Percentiles rank a stretch among this genome's conserved stretches.
Evolutionary conservation across 2,113 vertebrate genomes (phyloP).

Genomic region (Peucedramus taeniatus): DNA sequence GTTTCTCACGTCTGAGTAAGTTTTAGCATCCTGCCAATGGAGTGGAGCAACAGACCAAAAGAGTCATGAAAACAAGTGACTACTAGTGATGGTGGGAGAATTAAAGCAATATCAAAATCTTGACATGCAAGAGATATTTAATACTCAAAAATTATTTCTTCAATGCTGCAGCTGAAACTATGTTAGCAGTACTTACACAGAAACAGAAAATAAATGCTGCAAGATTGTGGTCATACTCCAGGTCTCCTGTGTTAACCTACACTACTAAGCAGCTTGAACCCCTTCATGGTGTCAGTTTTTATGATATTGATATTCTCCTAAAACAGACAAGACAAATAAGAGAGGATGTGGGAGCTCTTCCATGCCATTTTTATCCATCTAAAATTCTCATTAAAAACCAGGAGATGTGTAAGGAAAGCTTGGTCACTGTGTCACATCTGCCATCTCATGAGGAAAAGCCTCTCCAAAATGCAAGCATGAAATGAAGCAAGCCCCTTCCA

Average conservation of each 20-base stretch:
- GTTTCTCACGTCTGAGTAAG: background rate
- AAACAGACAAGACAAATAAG: background rate
- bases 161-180: background rate
- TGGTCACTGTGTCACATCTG: background rate
- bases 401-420: background rate
- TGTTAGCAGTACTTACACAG: background rate
- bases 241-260: background rate
- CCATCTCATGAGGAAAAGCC: background rate
- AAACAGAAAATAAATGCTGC: background rate
- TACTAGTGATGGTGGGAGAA: background rate
- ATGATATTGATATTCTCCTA: background rate
- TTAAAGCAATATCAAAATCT: background rate
- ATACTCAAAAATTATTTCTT: background rate
- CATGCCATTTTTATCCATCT: background rate
- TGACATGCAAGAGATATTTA: background rate
- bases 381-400: background rate
- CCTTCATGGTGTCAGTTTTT: background rate
- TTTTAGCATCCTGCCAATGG: background rate
- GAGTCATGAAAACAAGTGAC: background rate
- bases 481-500: background rate
- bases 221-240: background rate
- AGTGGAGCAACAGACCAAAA: background rate
- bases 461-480: background rate
- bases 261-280: background rate
- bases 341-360: background rate